Conservation (phyloP, 2,797 vertebrate species). For the Tenualosa ilisha region DNA sequence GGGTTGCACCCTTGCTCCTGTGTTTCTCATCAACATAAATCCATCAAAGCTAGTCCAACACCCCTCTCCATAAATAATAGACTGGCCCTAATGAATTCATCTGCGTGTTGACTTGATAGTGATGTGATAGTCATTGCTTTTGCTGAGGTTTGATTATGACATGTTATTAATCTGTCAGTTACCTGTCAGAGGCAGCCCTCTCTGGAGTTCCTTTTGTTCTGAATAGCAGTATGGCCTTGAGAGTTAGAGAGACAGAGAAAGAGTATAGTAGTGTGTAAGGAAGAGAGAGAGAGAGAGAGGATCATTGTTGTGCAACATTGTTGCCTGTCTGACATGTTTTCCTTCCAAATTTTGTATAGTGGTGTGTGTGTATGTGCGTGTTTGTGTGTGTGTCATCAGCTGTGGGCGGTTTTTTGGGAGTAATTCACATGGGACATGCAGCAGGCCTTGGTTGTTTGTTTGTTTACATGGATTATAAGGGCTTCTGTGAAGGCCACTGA, state of each 20-base stretch:
- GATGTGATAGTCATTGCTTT: background rate
- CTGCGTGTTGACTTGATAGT: background rate
- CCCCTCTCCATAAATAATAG: background rate
- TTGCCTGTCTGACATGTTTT: too few relatives aligned
- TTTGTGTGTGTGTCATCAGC: background rate
- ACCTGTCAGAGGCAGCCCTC: background rate
- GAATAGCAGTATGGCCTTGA: background rate
- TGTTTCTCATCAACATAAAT: slow-evolving; percentile 9
- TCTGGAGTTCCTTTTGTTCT: background rate
- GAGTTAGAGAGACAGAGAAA: background rate
- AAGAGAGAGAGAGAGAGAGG: background rate
- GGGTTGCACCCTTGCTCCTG: background rate
- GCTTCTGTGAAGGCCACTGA: background rate
- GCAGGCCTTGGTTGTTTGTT: background rate
- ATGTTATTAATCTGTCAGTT: background rate
- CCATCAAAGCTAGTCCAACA: background rate
- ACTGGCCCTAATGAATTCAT: background rate
- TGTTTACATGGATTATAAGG: background rate
- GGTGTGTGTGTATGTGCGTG: background rate
- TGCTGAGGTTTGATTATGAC: background rate
- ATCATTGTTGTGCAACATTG: too few relatives aligned
- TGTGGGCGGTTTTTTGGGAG: background rate
- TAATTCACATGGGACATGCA: background rate
- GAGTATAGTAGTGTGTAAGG: background rate
- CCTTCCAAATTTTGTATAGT: background rate